Evolutionary conservation across 2,797 vertebrate species (phyloP), one percentile per base, ranked within the genome.

Genomic region (Coendou prehensilis): DNA sequence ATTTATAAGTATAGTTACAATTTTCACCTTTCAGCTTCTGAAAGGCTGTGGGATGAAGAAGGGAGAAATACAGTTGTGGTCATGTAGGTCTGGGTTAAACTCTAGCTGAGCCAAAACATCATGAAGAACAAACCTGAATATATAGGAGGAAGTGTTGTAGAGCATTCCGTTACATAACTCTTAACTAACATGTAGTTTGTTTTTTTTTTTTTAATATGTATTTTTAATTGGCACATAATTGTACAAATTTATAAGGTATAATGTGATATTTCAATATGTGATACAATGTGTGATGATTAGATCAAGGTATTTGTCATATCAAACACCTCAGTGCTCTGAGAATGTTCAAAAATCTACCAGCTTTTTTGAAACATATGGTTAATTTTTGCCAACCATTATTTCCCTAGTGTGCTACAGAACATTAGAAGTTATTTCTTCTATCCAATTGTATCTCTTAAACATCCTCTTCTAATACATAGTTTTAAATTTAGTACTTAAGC

Each of bases 1-100:
- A 71, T 57, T 64, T 63, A 1, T 54, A 87, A 94, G 79, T 64
- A 41, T 2, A 45, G 41, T 86, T 89, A 37, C 91, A 56, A 41
- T 83, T 79, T 95, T 91, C 13, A 37, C 17, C 56, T 91, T 92
- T 75, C 18, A 37, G 28, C 63, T 76, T 95, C 71, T 80, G 5
- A 89, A 92, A 59, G 54, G 13, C n/a, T 87, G 6, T 90, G 3
- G 84, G 20, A 45, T 83, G 11, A 86, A 69, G 28, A 78, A 54
- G 56, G 30, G 82, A 54, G 50, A 76, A 85, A 2, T 22, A 52
- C 76, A 63, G 3, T 56, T 85, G 11, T 33, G 15, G 33, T 56
- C 50, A 14, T 1, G 0, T 41, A 63, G 45, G 26, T 20, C 45
- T 56, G 13, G 15, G 30, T 69, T 95, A 57, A n/a, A 69, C 84